Base-by-base conservation (phyloP, 2,888 invertebrate species). In the Endotricha flammealis region DNA sequence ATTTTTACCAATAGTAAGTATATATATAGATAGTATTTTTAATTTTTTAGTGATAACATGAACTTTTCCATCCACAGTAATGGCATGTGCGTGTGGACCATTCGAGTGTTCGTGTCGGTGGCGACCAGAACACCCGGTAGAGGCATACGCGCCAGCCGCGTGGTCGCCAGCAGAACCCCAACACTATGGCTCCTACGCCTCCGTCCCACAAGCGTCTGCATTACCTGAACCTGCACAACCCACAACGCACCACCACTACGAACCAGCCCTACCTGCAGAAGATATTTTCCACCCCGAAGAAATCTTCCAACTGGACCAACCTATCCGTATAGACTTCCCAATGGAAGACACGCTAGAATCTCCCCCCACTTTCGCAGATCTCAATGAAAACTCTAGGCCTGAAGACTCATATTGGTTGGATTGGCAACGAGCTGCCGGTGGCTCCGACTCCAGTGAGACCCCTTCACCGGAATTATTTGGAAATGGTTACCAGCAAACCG, bases 211-310 rank as follows among this genome's bases (percentile, higher is more conserved):
- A 1, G 58, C 69, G 10, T 2, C 20, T 2, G 57, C 69, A 2
- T 80, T 77, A 14, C 23, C 32, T 6, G 20, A 6, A n/a, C 20
- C 20, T 6, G 20, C 20, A 2, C 20, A 6, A n/a, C 79, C 64
- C 36, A 78, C n/a, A n/a, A n/a, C 54, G 41, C 73, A 42, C 37
- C 81, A 82, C 23, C 75, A 86, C 12, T 90, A 89, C 75, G 91
- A 92, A 53, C 90, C 91, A 35, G 75, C 88, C 0, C 79, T 91
- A 12, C 89, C 91, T 29, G 83, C 89, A 0, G 88, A 90, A 25
- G 92, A 93, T 55, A 82, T 92, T 13, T 93, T 93, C 64, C 92
- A 92, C 59, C 92, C 93, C 0, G 93, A 93, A 60, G 93, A 93
- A 68, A 93, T 93, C 44, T 93, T 93, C 71, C 92, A 93, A 64